Evolutionary conservation across 2,113 vertebrate species (phyloP).

Genomic region (Monopterus albus): DNA sequence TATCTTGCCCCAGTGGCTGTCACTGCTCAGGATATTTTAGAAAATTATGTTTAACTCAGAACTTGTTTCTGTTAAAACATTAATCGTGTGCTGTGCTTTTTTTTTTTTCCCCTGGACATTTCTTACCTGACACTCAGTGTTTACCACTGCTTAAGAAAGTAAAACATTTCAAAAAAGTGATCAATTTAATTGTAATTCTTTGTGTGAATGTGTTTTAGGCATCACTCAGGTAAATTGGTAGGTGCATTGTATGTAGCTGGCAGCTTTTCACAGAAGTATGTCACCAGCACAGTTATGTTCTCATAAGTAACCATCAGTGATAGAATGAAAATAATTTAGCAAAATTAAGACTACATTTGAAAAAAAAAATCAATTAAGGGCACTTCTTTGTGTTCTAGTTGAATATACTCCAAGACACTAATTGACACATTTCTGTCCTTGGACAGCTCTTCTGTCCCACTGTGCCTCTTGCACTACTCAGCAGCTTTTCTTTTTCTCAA

Average conservation of each 20-base stretch:
- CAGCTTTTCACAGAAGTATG: background rate
- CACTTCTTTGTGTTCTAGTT: background rate
- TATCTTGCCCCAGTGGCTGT: background rate
- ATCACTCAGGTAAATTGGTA: background rate
- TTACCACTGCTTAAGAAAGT: background rate
- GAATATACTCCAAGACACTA: slow-evolving; percentile 1
- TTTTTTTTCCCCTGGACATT: background rate
- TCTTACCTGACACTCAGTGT: background rate
- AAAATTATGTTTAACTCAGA: background rate
- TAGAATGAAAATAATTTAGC: no score
- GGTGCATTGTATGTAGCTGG: background rate
- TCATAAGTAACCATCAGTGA: no score
- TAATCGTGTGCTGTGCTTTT: background rate
- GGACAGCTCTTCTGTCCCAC: slow-evolving; percentile 27
- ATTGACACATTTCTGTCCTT: background rate
- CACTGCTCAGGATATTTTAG: background rate
- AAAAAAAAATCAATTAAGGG: background rate
- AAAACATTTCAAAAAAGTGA: background rate
- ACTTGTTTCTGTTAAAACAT: background rate
- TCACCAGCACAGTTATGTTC: background rate
- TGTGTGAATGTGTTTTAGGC: background rate
- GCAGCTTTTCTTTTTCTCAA: slow-evolving; percentile 46
- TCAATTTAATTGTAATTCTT: background rate
- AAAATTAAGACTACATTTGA: background rate
- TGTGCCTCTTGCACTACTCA: slow-evolving; percentile 35